A percentile compares a stretch with the other conserved stretches of the same genome.
Evolutionary conservation across 2,113 vertebrate genomes (phyloP).

Genomic region (Dolichotis patagonum): DNA sequence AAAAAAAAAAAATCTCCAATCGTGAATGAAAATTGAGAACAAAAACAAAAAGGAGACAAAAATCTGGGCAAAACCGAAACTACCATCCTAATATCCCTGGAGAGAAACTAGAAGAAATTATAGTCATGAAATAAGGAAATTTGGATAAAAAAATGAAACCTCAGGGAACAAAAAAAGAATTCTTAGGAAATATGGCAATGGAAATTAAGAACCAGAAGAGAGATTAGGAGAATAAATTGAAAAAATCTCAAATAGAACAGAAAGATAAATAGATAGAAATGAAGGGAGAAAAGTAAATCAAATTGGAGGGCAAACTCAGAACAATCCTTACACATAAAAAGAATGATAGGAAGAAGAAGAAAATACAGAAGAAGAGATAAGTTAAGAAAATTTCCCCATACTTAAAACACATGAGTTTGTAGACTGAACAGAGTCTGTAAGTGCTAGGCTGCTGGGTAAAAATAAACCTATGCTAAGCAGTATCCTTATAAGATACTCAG

Average conservation of each 20-base stretch:
- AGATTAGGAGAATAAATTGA: neutral
- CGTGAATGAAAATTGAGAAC: neutral
- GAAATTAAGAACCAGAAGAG: neutral
- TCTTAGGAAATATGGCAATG: neutral
- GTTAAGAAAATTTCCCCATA: neutral
- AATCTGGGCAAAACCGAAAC: neutral
- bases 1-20: neutral
- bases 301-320: neutral
- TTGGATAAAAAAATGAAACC: neutral
- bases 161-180: neutral
- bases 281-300: neutral
- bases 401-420: neutral
- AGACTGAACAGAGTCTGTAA: neutral
- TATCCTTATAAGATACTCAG: neutral
- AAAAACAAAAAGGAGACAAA: neutral
- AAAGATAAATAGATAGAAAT: neutral
- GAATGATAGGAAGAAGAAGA: neutral
- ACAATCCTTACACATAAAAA: neutral
- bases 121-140: neutral
- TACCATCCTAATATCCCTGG: neutral
- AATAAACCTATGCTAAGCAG: neutral
- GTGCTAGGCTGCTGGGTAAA: neutral
- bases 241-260: neutral
- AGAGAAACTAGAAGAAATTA: slow-evolving; percentile 23
- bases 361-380: neutral